Evolutionary conservation across 2,797 vertebrate genomes (phyloP).

Genomic region (Catostomus latipinnis): DNA sequence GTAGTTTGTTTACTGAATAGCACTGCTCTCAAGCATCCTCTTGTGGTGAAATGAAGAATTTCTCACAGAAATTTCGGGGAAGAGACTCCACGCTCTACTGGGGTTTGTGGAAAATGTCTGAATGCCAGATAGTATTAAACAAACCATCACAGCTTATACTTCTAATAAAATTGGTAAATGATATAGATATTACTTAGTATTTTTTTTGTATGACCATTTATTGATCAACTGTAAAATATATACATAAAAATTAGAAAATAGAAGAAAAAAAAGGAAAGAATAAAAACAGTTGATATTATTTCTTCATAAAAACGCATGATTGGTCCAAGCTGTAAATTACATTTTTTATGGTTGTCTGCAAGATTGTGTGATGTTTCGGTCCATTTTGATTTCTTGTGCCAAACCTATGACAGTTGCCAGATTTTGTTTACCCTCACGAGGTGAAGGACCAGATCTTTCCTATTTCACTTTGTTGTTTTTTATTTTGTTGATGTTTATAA

Average conservation of each 20-base stretch:
- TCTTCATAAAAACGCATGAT: conserved; percentile 97
- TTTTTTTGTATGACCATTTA: conserved; percentile 89
- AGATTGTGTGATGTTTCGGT: conserved; percentile 96
- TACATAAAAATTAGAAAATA: conserved; percentile 71
- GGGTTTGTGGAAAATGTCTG: conserved; percentile 89
- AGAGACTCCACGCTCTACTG: conserved; percentile 78
- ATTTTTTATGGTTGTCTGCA: conserved; percentile 98
- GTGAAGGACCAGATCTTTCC: conserved; percentile 87
- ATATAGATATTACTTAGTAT: conserved; percentile 89
- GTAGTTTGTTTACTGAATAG: conserved; percentile 98
- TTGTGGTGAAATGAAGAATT: conserved; percentile 69
- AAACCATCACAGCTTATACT: conserved; percentile 90
- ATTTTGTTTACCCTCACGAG: conserved; percentile 92
- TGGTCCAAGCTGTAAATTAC: conserved; percentile 94
- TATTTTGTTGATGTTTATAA: conserved; percentile 94
- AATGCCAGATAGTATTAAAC: conserved; percentile 94
- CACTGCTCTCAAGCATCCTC: conserved; percentile 89
- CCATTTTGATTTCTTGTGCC: conserved; percentile 98
- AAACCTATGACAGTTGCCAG: conserved; percentile 90
- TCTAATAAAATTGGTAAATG: conserved; percentile 93
- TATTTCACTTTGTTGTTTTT: conserved; percentile 84
- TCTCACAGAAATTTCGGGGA: conserved; percentile 65
- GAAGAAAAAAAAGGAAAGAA: conserved; percentile 74
- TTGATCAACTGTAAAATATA: conserved; percentile 92
- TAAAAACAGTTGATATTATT: conserved; percentile 86